Conservation (phyloP, 2,888 invertebrate species). For the Platycnemis pennipes region DNA sequence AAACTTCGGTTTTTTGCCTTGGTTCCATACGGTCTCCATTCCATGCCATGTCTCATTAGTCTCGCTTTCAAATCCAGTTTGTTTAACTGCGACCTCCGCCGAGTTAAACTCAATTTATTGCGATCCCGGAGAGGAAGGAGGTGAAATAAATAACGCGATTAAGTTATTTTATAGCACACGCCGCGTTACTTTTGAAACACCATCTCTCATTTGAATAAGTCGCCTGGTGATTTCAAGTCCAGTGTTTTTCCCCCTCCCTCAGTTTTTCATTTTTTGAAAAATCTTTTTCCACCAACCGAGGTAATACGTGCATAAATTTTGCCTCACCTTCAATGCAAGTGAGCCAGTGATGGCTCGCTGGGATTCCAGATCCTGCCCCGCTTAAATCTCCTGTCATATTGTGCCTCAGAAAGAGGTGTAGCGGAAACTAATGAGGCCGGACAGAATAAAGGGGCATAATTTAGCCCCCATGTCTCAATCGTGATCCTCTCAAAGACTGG, state of each 20-base stretch:
- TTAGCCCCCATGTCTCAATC: neutral
- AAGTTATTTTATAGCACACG: slow-evolving; percentile 45
- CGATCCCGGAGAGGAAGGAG: slow-evolving; percentile 15
- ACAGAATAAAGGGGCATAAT: neutral
- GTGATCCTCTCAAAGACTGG: neutral
- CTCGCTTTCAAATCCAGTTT: slow-evolving; percentile 49
- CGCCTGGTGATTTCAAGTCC: neutral
- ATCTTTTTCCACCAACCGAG: neutral
- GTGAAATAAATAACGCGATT: slow-evolving; percentile 48
- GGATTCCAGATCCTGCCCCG: neutral
- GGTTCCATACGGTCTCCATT: neutral
- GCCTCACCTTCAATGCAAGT: neutral
- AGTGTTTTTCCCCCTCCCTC: neutral
- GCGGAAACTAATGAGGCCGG: neutral
- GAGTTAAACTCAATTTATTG: slow-evolving; percentile 63
- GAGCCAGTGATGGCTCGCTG: neutral
- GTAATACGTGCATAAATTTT: neutral
- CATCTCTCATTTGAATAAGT: slow-evolving; percentile 6
- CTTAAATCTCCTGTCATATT: neutral
- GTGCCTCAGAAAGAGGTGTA: neutral
- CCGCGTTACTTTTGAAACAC: neutral
- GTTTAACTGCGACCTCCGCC: slow-evolving; percentile 46
- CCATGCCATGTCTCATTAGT: slow-evolving; percentile 50
- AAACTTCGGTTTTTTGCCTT: neutral
- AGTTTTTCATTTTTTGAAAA: neutral